phyloP scores from a whole-genome alignment of 2,113 vertebrate genomes.

The Nerophis ophidion region DNA sequence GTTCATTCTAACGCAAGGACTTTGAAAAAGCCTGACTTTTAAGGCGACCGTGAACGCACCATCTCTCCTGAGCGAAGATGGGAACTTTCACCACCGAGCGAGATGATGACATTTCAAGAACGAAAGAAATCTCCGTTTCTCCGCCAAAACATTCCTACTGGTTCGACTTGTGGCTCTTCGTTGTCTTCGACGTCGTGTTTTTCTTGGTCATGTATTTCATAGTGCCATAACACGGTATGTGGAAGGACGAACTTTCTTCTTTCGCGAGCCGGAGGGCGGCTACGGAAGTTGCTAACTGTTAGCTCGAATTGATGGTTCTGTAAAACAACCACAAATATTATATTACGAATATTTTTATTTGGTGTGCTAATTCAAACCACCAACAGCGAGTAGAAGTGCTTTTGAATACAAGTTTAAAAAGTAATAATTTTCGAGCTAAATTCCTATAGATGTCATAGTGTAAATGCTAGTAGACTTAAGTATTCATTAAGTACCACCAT shows the following conservation, averaged over 20 bases:
- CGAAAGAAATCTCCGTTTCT: not conserved
- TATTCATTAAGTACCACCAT: no score
- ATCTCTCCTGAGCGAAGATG: not conserved
- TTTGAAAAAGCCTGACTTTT: no score
- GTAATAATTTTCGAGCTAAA: no score
- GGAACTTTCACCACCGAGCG: not conserved
- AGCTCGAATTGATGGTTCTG: no score
- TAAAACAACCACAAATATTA: not conserved
- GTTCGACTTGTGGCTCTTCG: slow-evolving; percentile 7
- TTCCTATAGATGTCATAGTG: no score
- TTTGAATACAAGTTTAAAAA: no score
- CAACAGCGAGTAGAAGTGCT: no score
- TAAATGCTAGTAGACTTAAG: no score
- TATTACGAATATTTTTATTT: not conserved
- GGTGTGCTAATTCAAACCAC: no score
- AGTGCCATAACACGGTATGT: not conserved
- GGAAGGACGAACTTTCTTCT: not conserved
- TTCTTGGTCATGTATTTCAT: slow-evolving; percentile 1
- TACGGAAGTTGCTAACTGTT: slow-evolving; percentile 1
- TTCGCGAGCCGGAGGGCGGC: not conserved
- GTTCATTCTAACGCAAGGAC: no score
- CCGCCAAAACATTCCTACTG: slow-evolving; percentile 3
- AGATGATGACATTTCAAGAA: not conserved
- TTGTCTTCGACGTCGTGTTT: slow-evolving; percentile 1
- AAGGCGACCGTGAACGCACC: not conserved